phyloP scores from a whole-genome alignment of 92 coral and sea anemone species.

The Hydrozoanthus gracilis region DNA sequence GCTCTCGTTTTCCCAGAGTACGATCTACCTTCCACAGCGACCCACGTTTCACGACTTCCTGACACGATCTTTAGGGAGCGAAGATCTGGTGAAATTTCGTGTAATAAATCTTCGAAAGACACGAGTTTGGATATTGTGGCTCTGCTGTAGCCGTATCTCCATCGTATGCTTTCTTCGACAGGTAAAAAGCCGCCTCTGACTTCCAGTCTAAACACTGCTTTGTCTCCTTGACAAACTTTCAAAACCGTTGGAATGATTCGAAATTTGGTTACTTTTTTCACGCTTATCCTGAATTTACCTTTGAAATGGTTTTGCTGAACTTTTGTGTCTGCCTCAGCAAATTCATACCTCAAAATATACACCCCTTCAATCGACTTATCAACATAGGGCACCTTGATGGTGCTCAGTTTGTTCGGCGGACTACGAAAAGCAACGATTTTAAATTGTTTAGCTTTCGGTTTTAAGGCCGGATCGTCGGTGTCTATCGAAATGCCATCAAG shows the following conservation, averaged over 20 bases:
- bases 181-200: conserved; percentile 74
- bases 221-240: conserved; percentile 67
- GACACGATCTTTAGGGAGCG: conserved; percentile 59
- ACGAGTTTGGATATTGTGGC: conserved; percentile 48
- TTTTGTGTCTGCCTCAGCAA: conserved; percentile 79
- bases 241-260: conserved; percentile 64
- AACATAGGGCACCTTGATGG: conserved; percentile 44
- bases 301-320: conserved; percentile 72
- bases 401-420: conserved; percentile 68
- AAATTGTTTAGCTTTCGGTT: conserved; percentile 56
- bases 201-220: conserved; percentile 60
- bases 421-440: conserved; percentile 41
- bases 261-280: conserved; percentile 71
- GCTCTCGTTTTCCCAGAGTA: conserved; percentile 69
- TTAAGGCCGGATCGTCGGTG: conserved; percentile 46
- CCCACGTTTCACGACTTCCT: conserved; percentile 58
- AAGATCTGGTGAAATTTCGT: conserved; percentile 72
- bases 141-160: conserved; percentile 74
- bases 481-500: conserved; percentile 66
- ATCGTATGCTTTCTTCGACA: conserved; percentile 65
- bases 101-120: conserved; percentile 63
- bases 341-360: conserved; percentile 74
- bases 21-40: conserved; percentile 76
- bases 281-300: conserved; percentile 75
- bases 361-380: conserved; percentile 65